These are phyloP conservation scores for Heliangelus exortis DNA, from an alignment of 2,797 vertebrate species.

Conservation along the genomic window DNA sequence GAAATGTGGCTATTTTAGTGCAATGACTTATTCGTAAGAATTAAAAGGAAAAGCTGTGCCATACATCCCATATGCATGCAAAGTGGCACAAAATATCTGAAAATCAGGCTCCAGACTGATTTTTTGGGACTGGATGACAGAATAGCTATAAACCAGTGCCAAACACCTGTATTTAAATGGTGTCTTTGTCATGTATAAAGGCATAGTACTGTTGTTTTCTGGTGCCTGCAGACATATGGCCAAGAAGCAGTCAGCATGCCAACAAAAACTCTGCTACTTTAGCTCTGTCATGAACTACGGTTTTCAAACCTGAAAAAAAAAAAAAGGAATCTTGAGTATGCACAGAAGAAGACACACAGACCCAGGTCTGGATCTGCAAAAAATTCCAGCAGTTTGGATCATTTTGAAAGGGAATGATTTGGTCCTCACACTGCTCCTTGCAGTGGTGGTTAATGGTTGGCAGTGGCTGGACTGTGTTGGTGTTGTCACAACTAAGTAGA, in stretches of 20 bases:
- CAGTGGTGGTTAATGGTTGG: neutral
- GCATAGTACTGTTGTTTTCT: neutral
- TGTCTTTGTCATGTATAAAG: neutral
- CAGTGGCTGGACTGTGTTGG: accelerated
- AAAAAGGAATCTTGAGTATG: neutral
- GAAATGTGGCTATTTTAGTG: conserved; percentile 41
- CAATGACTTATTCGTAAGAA: neutral
- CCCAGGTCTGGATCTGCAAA: neutral
- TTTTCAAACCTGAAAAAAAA: neutral
- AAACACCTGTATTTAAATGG: neutral
- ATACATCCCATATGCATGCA: neutral
- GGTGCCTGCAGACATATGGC: accelerated
- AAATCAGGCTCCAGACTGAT: neutral
- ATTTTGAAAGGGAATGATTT: neutral
- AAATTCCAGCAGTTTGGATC: neutral
- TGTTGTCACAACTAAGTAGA: neutral
- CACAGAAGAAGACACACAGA: neutral
- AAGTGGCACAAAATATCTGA: neutral
- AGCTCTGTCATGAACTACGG: neutral
- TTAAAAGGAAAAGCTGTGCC: neutral
- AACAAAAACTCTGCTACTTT: neutral
- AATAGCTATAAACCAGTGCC: neutral
- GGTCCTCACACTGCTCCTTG: neutral
- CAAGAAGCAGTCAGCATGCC: neutral
- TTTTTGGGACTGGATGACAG: neutral